Evolutionary conservation across 2,797 vertebrate genomes (phyloP).

Genomic region (Channallabes apus): DNA sequence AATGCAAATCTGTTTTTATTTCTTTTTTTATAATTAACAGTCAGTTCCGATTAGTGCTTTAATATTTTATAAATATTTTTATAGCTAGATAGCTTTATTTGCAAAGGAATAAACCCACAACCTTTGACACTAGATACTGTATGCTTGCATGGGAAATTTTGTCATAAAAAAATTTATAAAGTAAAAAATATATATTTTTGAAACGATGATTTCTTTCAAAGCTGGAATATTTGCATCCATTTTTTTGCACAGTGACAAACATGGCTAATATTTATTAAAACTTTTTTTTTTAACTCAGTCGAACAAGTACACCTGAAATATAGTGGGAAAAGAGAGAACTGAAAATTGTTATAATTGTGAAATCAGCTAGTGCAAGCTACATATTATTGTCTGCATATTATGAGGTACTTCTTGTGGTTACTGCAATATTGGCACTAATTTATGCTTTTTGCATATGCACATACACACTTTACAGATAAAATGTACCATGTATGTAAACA

Average conservation of each 20-base stretch:
- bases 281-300: background rate
- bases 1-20: too few species aligned
- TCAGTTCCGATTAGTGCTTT: background rate
- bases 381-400: background rate
- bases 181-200: background rate
- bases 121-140: background rate
- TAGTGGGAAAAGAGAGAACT: too few species aligned
- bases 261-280: background rate
- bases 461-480: background rate
- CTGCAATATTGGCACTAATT: background rate
- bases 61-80: background rate
- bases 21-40: too few species aligned
- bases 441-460: background rate
- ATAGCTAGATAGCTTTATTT: background rate
- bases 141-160: background rate
- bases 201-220: background rate
- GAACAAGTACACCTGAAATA: background rate
- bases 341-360: background rate
- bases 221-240: background rate
- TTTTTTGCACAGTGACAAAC: background rate
- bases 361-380: background rate
- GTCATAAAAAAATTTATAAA: background rate
- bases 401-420: constrained; percentile 14
- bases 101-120: background rate
- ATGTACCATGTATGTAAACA: background rate